These are phyloP conservation scores for Idris sp. DNA, from an alignment of 1,140 invertebrate species.

Conservation along the genomic window DNA sequence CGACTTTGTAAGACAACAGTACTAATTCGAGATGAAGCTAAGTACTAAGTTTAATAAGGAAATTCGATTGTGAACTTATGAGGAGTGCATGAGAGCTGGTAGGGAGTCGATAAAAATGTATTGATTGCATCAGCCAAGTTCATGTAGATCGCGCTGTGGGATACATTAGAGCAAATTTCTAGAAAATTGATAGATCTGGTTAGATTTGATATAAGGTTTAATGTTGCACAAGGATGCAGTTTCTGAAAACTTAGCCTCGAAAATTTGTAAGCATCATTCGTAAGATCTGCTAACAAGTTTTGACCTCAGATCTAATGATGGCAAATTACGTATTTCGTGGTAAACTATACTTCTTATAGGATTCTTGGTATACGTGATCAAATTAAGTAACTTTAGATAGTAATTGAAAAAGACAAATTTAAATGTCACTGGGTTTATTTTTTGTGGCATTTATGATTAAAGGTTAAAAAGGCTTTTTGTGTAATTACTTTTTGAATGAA, in stretches of 20 bases:
- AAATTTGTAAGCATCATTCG: conserved; percentile 15
- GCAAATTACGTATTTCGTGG: not conserved
- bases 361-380: conserved; percentile 12
- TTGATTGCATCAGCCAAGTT: conserved; percentile 38
- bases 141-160: conserved; percentile 5
- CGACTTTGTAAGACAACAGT: conserved; percentile 3
- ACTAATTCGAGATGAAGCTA: conserved; percentile 16
- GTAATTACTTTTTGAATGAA: too few relatives aligned
- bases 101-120: conserved; percentile 42
- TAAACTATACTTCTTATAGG: conserved; percentile 1
- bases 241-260: conserved; percentile 5
- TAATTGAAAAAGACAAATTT: too few relatives aligned
- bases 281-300: conserved; percentile 32
- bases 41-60: conserved; percentile 44
- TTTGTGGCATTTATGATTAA: too few relatives aligned
- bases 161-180: conserved; percentile 31
- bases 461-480: too few relatives aligned
- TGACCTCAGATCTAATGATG: conserved; percentile 19
- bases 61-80: conserved; percentile 44
- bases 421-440: too few relatives aligned
- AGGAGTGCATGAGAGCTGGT: conserved; percentile 6
- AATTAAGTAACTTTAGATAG: too few relatives aligned
- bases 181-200: conserved; percentile 36
- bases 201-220: conserved; percentile 35
- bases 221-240: conserved; percentile 6